These are phyloP conservation scores for Eidolon helvum DNA, from an alignment of 2,113 vertebrate genomes.

Conservation along the genomic window DNA sequence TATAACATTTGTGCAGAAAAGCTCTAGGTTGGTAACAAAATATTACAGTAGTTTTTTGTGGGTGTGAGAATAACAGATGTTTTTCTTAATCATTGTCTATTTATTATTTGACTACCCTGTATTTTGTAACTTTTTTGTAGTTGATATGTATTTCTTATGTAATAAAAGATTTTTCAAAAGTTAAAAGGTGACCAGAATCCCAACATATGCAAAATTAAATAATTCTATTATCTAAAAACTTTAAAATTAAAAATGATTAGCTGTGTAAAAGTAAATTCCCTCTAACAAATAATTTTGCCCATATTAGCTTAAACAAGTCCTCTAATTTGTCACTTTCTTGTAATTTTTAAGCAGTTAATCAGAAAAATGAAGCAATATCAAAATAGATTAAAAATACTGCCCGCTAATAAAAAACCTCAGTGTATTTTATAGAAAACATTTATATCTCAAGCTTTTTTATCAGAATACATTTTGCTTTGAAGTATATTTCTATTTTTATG, in stretches of 20 bases:
- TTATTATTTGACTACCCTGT: neutral
- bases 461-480: neutral
- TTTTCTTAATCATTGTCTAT: neutral
- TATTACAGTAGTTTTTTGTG: neutral
- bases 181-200: neutral
- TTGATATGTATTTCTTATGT: neutral
- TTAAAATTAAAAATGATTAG: constrained; percentile 33
- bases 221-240: neutral
- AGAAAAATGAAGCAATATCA: constrained; percentile 25
- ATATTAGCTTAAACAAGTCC: neutral
- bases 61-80: neutral
- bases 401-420: neutral
- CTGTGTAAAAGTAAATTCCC: neutral
- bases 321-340: neutral
- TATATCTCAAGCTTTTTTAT: neutral
- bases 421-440: neutral
- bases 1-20: neutral
- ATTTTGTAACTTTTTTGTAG: neutral
- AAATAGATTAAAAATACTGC: neutral
- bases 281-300: neutral
- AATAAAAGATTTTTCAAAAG: neutral
- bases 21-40: neutral
- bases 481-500: neutral
- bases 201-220: neutral
- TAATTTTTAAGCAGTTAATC: constrained; percentile 14